Percentiles rank a stretch among this genome's conserved stretches.
Evolutionary conservation across 2,113 vertebrate genomes (phyloP).

Genomic region (Myanophis thanlyinensis): DNA sequence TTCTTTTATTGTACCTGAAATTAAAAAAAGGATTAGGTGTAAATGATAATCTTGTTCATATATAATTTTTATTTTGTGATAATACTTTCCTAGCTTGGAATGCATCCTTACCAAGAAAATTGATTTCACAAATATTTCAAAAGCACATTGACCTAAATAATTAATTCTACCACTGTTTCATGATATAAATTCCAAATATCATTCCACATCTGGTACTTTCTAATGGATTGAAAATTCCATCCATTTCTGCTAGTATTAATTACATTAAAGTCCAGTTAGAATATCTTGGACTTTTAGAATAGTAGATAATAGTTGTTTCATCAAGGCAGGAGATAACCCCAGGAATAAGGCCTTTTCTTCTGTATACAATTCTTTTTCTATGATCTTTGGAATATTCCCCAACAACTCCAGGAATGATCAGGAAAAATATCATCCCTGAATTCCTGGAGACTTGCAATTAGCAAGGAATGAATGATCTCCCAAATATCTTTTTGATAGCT

Average conservation of each 20-base stretch:
- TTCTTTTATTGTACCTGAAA: rapidly evolving
- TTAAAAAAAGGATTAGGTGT: neutral
- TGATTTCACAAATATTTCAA: neutral
- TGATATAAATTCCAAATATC: no score
- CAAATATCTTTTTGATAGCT: neutral
- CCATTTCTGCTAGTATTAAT: neutral
- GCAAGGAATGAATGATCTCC: neutral
- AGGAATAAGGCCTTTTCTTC: neutral
- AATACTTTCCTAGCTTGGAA: neutral
- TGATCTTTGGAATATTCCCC: neutral
- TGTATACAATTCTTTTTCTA: neutral
- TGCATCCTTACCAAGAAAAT: neutral
- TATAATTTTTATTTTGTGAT: neutral
- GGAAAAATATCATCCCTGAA: no score
- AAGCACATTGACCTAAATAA: neutral
- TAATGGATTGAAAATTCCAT: neutral
- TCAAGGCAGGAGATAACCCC: neutral
- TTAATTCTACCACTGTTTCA: neutral
- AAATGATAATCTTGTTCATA: neutral
- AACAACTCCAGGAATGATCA: neutral
- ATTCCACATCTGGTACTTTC: neutral
- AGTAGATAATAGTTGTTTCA: neutral
- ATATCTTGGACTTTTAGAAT: neutral
- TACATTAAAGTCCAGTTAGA: neutral
- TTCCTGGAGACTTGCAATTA: no score